Evolutionary conservation across 2,888 invertebrate genomes (phyloP).

Genomic region (Macrosiphum euphorbiae): DNA sequence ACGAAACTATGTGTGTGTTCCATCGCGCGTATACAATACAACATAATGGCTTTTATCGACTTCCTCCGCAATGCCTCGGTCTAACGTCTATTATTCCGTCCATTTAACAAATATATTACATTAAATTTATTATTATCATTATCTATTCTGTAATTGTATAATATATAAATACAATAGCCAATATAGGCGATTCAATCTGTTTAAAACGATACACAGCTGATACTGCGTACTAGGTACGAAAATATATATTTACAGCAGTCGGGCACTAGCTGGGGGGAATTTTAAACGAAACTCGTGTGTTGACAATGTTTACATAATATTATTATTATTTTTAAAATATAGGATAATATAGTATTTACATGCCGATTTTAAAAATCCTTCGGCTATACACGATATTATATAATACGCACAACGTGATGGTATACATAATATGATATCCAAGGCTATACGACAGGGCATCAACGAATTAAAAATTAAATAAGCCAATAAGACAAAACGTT

Average conservation of each 20-base stretch:
- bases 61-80: neutral
- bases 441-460: neutral
- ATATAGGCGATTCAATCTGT: neutral
- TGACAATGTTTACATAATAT: neutral
- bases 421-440: neutral
- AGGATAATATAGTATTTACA: neutral
- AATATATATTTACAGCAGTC: neutral
- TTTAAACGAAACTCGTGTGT: neutral
- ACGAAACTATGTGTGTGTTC: conserved; percentile 31
- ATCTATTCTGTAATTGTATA: neutral
- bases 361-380: neutral
- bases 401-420: neutral
- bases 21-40: neutral
- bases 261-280: neutral
- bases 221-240: neutral
- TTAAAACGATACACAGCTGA: neutral
- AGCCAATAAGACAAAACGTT: neutral
- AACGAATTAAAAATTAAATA: neutral
- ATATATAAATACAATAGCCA: neutral
- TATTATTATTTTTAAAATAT: neutral
- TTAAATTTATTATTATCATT: neutral
- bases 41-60: neutral
- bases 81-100: conserved; percentile 2
- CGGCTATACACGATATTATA: neutral
- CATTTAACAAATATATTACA: neutral